phyloP scores from a whole-genome alignment of 2,113 vertebrate species.

The Cavia aperea region DNA sequence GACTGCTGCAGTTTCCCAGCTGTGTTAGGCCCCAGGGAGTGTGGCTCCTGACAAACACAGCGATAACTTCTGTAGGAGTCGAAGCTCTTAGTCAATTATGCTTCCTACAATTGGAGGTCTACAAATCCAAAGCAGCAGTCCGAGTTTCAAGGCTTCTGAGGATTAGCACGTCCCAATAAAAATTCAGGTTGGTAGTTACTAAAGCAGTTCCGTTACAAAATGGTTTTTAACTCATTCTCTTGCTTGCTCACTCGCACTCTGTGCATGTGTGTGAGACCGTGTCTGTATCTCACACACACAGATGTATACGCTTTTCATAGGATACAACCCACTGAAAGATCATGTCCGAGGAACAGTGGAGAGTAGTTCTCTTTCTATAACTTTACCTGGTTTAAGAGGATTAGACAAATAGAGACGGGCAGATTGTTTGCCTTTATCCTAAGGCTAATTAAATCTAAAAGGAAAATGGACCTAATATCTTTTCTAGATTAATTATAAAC shows the following conservation, averaged over 20 bases:
- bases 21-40: not conserved
- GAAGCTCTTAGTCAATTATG: not conserved
- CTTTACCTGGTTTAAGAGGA: constrained; percentile 35
- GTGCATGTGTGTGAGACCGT: not conserved
- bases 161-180: not conserved
- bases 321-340: not conserved
- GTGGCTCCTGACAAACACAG: not conserved
- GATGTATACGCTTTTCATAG: not conserved
- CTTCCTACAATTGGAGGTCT: not conserved
- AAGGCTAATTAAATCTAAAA: not conserved
- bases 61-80: not conserved
- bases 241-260: not conserved
- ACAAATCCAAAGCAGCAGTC: not conserved
- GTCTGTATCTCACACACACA: not conserved
- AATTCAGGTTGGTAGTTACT: not conserved
- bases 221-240: not conserved
- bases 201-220: not conserved
- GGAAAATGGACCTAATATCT: not conserved
- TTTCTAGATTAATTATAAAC: not conserved
- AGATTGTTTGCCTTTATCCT: not conserved
- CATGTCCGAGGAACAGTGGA: not conserved
- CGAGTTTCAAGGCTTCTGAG: not conserved
- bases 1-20: not conserved
- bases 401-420: constrained; percentile 18
- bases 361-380: not conserved